Evolutionary conservation across 2,797 vertebrate genomes (phyloP).

Genomic region (Urosaurus nigricauda): DNA sequence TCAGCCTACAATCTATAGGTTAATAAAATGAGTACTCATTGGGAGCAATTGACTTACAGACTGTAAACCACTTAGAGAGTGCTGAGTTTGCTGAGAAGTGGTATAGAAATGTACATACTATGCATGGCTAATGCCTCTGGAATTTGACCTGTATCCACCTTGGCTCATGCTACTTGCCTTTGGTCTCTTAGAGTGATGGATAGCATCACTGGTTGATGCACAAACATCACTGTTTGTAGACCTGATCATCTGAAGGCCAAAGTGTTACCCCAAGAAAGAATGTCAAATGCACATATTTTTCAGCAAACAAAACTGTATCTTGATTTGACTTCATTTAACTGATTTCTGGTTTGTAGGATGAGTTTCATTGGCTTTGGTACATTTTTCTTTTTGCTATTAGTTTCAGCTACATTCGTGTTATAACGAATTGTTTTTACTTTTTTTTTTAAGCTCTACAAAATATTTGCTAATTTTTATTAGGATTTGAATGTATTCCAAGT

Average conservation of each 20-base stretch:
- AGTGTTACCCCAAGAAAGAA: not conserved
- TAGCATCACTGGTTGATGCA: not conserved
- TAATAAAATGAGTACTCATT: no score
- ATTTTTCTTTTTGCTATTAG: not conserved
- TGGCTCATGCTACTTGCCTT: not conserved
- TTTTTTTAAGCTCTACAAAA: not conserved
- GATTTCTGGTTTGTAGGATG: not conserved
- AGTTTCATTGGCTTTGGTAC: not conserved
- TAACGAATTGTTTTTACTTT: not conserved
- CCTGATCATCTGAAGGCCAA: not conserved
- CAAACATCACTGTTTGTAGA: not conserved
- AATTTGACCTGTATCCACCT: not conserved
- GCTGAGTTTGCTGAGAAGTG: no score
- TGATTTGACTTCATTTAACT: no score
- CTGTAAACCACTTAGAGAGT: no score
- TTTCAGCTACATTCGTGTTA: not conserved
- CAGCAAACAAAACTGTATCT: not conserved
- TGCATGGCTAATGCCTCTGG: not conserved
- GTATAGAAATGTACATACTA: no score
- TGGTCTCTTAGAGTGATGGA: not conserved
- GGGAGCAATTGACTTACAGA: no score
- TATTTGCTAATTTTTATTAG: not conserved
- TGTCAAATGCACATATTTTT: not conserved
- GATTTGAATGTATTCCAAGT: not conserved
- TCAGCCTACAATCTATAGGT: no score